Conservation (phyloP, 2,113 vertebrate genomes). For the Vireo altiloquus region DNA sequence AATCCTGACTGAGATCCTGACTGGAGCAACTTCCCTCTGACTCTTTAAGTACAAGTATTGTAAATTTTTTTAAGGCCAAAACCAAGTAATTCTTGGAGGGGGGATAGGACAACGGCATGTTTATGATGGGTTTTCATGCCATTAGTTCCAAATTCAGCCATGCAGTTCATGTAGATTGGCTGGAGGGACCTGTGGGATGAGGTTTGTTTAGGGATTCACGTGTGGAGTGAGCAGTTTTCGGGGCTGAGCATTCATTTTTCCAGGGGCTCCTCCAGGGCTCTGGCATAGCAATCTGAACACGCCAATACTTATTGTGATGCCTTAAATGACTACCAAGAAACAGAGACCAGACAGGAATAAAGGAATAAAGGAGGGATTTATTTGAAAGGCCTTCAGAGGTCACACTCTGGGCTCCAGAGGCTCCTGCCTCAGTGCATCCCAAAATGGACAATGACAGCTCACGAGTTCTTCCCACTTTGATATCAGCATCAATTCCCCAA, state of each 20-base stretch:
- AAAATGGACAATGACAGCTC: too few relatives aligned
- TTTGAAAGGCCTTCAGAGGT: too few relatives aligned
- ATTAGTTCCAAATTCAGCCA: not conserved
- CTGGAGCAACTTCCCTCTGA: not conserved
- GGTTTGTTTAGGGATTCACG: not conserved
- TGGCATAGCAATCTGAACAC: not conserved
- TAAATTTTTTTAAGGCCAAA: not conserved
- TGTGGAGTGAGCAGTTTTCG: not conserved
- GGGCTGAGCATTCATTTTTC: not conserved
- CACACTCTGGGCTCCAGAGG: too few relatives aligned
- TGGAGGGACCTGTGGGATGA: not conserved
- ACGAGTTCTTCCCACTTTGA: too few relatives aligned
- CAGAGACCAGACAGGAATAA: too few relatives aligned
- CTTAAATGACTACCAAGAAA: too few relatives aligned
- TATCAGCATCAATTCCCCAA: too few relatives aligned
- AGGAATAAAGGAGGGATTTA: too few relatives aligned
- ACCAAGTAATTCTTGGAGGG: not conserved
- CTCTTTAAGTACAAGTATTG: not conserved
- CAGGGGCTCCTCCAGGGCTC: not conserved
- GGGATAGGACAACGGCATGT: fast-evolving
- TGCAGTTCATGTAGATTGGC: not conserved
- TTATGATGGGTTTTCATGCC: not conserved
- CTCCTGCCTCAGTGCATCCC: too few relatives aligned
- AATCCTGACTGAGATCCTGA: not conserved
- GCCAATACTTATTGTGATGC: too few relatives aligned